Percentiles rank a stretch among this genome's conserved stretches.
Evolutionary conservation across 2,888 invertebrate genomes (phyloP).

Genomic region (Mythimna impura): DNA sequence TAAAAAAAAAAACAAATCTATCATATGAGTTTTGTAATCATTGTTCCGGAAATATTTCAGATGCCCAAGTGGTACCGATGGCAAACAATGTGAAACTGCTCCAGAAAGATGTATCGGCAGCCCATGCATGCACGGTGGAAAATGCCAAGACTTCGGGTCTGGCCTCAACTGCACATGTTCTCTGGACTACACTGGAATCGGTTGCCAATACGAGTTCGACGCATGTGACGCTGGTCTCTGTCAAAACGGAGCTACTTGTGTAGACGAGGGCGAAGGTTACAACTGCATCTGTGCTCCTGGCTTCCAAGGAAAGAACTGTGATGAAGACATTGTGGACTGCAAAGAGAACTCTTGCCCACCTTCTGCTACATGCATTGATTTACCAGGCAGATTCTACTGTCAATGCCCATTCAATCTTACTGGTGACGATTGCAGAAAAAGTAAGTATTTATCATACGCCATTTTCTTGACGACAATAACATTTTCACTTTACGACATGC

Average conservation of each 20-base stretch:
- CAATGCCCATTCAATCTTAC: slow-evolving; percentile 99
- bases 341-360: slow-evolving; percentile 98
- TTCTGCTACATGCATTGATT: slow-evolving; percentile 97
- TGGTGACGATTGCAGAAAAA: slow-evolving; percentile 98
- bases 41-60: slow-evolving; percentile 79
- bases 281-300: slow-evolving; percentile 96
- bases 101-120: slow-evolving; percentile 98
- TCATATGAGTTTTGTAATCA: slow-evolving; percentile 10
- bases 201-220: slow-evolving; percentile 98
- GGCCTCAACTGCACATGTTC: slow-evolving; percentile 98
- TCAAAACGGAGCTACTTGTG: slow-evolving; percentile 97
- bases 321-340: slow-evolving; percentile 97
- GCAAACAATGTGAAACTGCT: slow-evolving; percentile 98
- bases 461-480: background rate
- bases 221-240: slow-evolving; percentile 97
- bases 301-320: slow-evolving; percentile 95
- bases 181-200: slow-evolving; percentile 95
- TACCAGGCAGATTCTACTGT: slow-evolving; percentile 97
- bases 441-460: slow-evolving; percentile 87
- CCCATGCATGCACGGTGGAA: slow-evolving; percentile 98
- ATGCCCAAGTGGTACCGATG: slow-evolving; percentile 98
- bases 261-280: slow-evolving; percentile 96
- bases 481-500: slow-evolving; percentile 4
- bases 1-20: background rate
- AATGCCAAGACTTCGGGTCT: slow-evolving; percentile 98